Percentiles rank a stretch among this genome's conserved stretches.
Conservation (phyloP, 2,113 vertebrate species). For the Morphnarchus princeps region DNA sequence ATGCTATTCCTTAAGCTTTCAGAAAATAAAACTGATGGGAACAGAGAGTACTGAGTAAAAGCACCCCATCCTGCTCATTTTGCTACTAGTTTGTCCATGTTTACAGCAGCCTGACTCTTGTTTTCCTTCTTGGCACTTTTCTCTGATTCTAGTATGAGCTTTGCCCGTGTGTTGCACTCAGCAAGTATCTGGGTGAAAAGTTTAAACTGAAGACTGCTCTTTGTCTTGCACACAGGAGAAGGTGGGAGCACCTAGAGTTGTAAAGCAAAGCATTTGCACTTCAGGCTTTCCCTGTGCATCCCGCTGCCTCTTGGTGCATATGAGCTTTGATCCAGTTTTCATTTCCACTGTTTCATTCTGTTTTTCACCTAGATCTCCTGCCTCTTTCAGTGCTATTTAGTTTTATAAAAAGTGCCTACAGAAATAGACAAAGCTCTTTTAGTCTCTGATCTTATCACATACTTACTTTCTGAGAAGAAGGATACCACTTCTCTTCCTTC, state of each 20-base stretch:
- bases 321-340: not conserved
- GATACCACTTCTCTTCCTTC: not conserved
- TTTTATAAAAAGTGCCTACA: not conserved
- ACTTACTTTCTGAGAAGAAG: not conserved
- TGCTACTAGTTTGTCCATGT: not conserved
- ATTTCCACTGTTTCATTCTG: not conserved
- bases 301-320: not conserved
- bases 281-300: not conserved
- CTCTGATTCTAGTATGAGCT: not conserved
- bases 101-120: not conserved
- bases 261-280: not conserved
- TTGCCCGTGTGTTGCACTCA: not conserved
- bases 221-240: not conserved
- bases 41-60: not conserved
- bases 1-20: not conserved
- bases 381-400: not conserved
- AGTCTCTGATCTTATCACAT: not conserved
- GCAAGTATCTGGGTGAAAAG: not conserved
- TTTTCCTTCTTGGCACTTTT: not conserved
- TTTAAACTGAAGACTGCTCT: not conserved
- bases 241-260: not conserved
- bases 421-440: not conserved
- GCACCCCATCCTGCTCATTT: not conserved
- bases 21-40: not conserved
- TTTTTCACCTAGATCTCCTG: not conserved